phyloP scores from a whole-genome alignment of 2,113 vertebrate genomes.

The Caranx ignobilis region DNA sequence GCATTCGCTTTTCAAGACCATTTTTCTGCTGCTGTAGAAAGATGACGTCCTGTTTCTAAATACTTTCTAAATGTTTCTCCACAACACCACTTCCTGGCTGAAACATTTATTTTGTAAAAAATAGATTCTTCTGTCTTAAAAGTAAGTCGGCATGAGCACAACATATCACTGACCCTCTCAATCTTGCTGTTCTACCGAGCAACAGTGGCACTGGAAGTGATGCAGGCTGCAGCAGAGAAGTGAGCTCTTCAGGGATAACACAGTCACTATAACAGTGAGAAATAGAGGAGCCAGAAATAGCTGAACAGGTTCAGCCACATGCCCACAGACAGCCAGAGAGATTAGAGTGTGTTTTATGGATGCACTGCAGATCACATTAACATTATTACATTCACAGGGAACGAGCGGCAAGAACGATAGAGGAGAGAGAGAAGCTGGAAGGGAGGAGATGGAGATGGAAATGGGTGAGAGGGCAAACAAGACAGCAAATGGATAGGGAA shows the following conservation, averaged over 20 bases:
- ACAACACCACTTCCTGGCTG: not conserved
- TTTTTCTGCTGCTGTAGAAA: too few relatives aligned
- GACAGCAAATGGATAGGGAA: not conserved
- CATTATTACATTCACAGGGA: constrained; percentile 65
- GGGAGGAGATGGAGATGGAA: constrained; percentile 13
- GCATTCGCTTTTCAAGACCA: too few relatives aligned
- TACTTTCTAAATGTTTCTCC: too few relatives aligned
- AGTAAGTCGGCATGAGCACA: not conserved
- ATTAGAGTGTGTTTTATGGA: constrained; percentile 79
- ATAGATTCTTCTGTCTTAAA: too few relatives aligned
- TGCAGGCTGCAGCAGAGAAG: constrained; percentile 39
- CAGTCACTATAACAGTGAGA: constrained; percentile 65
- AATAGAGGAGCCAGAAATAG: constrained; percentile 69
- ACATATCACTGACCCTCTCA: not conserved
- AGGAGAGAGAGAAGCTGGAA: constrained; percentile 12
- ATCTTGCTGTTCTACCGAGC: constrained; percentile 5
- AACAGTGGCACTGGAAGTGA: constrained; percentile 20
- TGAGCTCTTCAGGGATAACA: constrained; percentile 45
- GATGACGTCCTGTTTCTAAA: too few relatives aligned
- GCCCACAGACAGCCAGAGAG: constrained; percentile 58
- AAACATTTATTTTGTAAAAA: not conserved
- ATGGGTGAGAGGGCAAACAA: constrained; percentile 28
- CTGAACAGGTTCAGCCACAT: constrained; percentile 51
- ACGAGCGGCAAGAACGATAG: constrained; percentile 8
- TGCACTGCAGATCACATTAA: constrained; percentile 73